A percentile compares a stretch with the other conserved stretches of the same genome.
Conservation (phyloP, 2,888 invertebrate genomes). For the Epirrhoe alternata region DNA sequence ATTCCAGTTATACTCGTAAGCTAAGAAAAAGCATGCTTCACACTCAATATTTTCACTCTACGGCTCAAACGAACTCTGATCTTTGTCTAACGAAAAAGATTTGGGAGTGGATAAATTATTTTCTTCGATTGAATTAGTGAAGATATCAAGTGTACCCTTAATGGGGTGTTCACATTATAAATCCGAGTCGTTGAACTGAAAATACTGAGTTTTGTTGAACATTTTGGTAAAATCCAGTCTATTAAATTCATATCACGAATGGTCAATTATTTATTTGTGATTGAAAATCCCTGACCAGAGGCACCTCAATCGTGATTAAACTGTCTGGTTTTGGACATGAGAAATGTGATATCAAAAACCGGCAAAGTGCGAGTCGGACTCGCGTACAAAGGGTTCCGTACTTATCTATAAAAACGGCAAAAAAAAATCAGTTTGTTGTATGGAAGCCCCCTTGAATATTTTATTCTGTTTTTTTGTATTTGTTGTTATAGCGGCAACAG, state of each 20-base stretch:
- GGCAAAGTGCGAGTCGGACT: too few relatives aligned
- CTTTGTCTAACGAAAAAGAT: constrained; percentile 5
- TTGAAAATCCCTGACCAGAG: not conserved
- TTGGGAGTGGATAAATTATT: constrained; percentile 23
- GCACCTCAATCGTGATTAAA: not conserved
- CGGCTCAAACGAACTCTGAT: not conserved
- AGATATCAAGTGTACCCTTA: constrained; percentile 15
- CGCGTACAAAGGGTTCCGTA: too few relatives aligned
- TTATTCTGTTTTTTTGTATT: too few relatives aligned
- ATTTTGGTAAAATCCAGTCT: not conserved
- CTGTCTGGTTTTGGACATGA: not conserved
- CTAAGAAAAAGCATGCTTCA: too few relatives aligned
- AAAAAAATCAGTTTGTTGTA: too few relatives aligned
- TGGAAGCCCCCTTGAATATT: too few relatives aligned
- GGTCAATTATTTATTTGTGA: not conserved
- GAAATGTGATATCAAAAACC: too few relatives aligned
- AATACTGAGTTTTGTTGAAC: constrained; percentile 1
- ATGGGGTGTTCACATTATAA: constrained; percentile 8
- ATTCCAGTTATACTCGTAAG: too few relatives aligned
- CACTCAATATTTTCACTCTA: not conserved
- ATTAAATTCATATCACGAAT: not conserved
- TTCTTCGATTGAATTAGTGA: constrained; percentile 25
- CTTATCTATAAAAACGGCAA: too few relatives aligned
- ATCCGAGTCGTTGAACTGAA: constrained; percentile 11
- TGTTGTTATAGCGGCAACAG: too few relatives aligned